Evolutionary conservation across 1,140 invertebrate genomes (phyloP), one percentile per base, ranked within the genome.

Genomic region (Hycleus cichorii): DNA sequence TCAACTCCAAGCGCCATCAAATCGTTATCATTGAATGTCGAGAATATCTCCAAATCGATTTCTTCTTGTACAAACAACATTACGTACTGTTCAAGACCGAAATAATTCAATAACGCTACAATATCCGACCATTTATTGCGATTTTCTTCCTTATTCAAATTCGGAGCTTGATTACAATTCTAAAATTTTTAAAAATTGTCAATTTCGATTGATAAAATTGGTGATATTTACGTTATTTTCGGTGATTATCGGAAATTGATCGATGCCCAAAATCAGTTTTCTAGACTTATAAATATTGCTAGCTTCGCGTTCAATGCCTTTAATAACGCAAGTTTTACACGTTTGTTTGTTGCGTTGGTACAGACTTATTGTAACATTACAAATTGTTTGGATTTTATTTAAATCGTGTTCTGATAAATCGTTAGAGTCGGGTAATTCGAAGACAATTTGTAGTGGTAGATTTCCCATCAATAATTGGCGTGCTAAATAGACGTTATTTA

Each of bases 231-330:
- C 47, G 67, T 62, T 75, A 8, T 58, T 58, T 1, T 62, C 18
- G 18, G 18, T 53, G 0, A 84, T 57, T 5, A 68, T 60, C 42
- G 69, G 67, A 0, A 54, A 8, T 25, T 64, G 57, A 2, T 84
- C 82, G n/a, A 84, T 69, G 24, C 82, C 81, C 2, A 95, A 75
- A 7, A 97, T 80, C 47, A 86, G 80, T 59, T 89, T 85, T 49
- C 93, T 81, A 0, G 93, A 91, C 74, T 95, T 89, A 74, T 95
- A 96, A 67, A 97, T 88, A 73, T 93, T 91, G 49, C 32, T 7
- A 32, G 32, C 32, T 32, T 32, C 32, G 7, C 32, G 32, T 32
- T 32, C 32, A 7, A 32, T 32, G 7, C 32, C 32, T 32, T 32
- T 32, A 32, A 32, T 32, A 1, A 32, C 4, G 7, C 32, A 32